Percentiles rank a stretch among this genome's conserved stretches.
Conservation (phyloP, 2,888 invertebrate genomes). For the Scrobipalpa costella region DNA sequence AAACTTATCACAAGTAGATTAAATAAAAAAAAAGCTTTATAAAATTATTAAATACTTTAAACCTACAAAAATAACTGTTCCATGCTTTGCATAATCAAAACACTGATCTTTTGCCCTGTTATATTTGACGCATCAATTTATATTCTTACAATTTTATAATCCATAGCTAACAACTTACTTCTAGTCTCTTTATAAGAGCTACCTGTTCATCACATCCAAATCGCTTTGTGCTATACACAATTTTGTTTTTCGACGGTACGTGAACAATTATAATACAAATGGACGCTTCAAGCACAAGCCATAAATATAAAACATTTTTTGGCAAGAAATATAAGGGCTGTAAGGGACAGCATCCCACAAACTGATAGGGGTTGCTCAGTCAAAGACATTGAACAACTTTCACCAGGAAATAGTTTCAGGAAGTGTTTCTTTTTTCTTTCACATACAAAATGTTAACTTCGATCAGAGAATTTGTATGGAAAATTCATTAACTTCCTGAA, state of each 20-base stretch:
- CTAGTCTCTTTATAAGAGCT: constrained; percentile 59
- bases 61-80: constrained; percentile 11
- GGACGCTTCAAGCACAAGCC: constrained; percentile 37
- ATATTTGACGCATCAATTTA: not conserved
- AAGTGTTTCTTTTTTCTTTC: too few species aligned
- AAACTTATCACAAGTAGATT: constrained; percentile 58
- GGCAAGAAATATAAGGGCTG: constrained; percentile 39
- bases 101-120: not conserved
- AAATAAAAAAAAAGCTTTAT: constrained; percentile 40
- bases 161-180: constrained; percentile 37
- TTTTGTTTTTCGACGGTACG: constrained; percentile 30
- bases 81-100: constrained; percentile 25
- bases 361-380: too few species aligned
- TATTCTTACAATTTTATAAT: not conserved
- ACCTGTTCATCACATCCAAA: constrained; percentile 61
- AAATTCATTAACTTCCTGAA: too few species aligned
- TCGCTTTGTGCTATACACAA: constrained; percentile 46
- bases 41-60: not conserved
- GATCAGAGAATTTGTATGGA: too few species aligned
- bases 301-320: constrained; percentile 29
- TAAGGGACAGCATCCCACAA: too few species aligned
- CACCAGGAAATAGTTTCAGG: too few species aligned
- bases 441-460: too few species aligned
- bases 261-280: constrained; percentile 33
- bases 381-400: too few species aligned